phyloP scores from a whole-genome alignment of 2,888 invertebrate genomes.

The Lasioglossum pauxillum region DNA sequence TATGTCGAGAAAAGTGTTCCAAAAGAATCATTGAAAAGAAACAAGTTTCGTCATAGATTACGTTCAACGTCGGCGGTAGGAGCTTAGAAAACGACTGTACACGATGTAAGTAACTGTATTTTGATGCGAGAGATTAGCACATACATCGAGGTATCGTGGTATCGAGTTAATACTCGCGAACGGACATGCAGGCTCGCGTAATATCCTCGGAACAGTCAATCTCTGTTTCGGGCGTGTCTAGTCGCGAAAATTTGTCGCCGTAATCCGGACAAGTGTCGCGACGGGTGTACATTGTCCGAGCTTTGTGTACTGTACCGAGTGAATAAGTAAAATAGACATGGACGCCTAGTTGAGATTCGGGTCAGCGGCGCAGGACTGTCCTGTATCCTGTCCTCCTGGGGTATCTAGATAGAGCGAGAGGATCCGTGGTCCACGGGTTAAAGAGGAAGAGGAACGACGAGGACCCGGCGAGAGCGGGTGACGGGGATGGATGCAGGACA shows the following conservation, averaged over 20 bases:
- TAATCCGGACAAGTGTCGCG: conserved; percentile 10
- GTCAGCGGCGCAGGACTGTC: conserved; percentile 76
- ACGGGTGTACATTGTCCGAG: conserved; percentile 12
- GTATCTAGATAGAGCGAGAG: conserved; percentile 15
- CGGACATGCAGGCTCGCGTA: neutral
- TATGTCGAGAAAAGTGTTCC: neutral
- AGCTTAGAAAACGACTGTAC: neutral
- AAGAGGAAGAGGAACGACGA: conserved; percentile 16
- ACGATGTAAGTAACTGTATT: neutral
- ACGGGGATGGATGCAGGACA: conserved; percentile 74
- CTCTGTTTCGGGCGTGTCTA: neutral
- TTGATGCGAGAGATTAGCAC: neutral
- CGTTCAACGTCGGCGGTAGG: neutral
- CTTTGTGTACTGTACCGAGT: conserved; percentile 25
- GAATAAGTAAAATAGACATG: conserved; percentile 70
- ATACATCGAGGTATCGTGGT: neutral
- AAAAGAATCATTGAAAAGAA: neutral
- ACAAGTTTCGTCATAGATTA: neutral
- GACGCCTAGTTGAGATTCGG: conserved; percentile 81
- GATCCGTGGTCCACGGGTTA: neutral
- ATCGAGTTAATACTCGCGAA: neutral
- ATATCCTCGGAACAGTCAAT: neutral
- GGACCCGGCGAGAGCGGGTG: conserved; percentile 32
- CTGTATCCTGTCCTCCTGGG: conserved; percentile 39
- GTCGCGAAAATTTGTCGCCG: conserved; percentile 15